phyloP scores from a whole-genome alignment of 2,888 invertebrate species.

The Mylabris sibirica region DNA sequence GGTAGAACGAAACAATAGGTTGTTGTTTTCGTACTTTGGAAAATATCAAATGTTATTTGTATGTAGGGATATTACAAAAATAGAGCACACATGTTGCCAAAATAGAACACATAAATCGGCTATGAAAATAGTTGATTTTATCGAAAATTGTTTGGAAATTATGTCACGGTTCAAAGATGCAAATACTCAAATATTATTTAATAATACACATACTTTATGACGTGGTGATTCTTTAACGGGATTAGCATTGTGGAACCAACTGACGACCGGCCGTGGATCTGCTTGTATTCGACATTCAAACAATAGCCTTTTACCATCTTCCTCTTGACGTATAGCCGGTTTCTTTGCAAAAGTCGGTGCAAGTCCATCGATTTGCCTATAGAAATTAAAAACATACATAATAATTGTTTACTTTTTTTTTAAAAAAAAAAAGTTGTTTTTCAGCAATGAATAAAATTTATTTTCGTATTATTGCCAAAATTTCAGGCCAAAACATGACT shows the following conservation, averaged over 20 bases:
- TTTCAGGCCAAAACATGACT: slow-evolving; percentile 44
- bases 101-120: slow-evolving; percentile 40
- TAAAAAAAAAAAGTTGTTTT: no score
- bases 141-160: slow-evolving; percentile 28
- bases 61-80: slow-evolving; percentile 42
- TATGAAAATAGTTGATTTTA: slow-evolving; percentile 40
- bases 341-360: slow-evolving; percentile 98
- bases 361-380: slow-evolving; percentile 95
- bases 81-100: slow-evolving; percentile 46
- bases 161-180: slow-evolving; percentile 30
- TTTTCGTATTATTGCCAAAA: slow-evolving; percentile 18
- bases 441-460: slow-evolving; percentile 16
- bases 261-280: slow-evolving; percentile 87
- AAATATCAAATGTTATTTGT: slow-evolving; percentile 50
- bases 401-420: slow-evolving; percentile 17
- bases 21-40: slow-evolving; percentile 32
- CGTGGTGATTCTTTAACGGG: slow-evolving; percentile 82
- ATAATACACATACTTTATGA: slow-evolving; percentile 74
- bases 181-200: slow-evolving; percentile 14
- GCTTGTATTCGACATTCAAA: slow-evolving; percentile 96
- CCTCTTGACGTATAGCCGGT: slow-evolving; percentile 96
- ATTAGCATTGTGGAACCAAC: slow-evolving; percentile 89
- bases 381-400: slow-evolving; percentile 43
- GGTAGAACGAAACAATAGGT: slow-evolving; percentile 32
- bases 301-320: slow-evolving; percentile 90